Evolutionary conservation across 2,888 invertebrate genomes (phyloP).

Genomic region (Gryllus longicercus): DNA sequence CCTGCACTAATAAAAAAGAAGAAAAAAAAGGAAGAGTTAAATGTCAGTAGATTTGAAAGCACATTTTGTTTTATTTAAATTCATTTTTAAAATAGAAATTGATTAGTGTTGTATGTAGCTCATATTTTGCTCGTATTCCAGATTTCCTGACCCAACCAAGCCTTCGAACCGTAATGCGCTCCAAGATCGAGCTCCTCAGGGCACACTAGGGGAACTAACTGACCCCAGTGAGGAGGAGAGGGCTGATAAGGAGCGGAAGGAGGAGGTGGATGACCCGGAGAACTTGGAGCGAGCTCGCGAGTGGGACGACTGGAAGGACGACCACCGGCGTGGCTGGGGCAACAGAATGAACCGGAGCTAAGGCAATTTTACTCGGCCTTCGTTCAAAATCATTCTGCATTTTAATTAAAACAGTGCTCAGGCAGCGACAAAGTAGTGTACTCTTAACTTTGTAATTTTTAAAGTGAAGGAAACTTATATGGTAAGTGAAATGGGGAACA

Average conservation of each 20-base stretch:
- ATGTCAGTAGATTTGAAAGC: no score
- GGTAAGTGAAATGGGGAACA: no score
- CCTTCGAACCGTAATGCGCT: slow-evolving; percentile 34
- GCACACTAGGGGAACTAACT: slow-evolving; percentile 34
- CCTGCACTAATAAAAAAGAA: no score
- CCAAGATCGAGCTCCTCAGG: slow-evolving; percentile 39
- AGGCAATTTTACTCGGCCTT: background rate
- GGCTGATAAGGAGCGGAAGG: slow-evolving; percentile 58
- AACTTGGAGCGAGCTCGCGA: slow-evolving; percentile 61
- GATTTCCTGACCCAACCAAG: slow-evolving; percentile 39
- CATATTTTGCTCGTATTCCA: slow-evolving; percentile 27
- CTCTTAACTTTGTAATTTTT: no score
- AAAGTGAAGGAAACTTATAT: no score
- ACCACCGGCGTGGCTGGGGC: slow-evolving; percentile 81
- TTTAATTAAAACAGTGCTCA: no score
- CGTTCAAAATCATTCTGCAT: no score
- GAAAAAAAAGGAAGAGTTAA: no score
- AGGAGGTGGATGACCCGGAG: slow-evolving; percentile 71
- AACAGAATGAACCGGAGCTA: slow-evolving; percentile 50
- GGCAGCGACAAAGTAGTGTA: no score
- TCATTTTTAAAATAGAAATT: no score
- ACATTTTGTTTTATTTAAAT: no score
- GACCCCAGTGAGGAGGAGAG: slow-evolving; percentile 53
- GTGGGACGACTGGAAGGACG: slow-evolving; percentile 86
- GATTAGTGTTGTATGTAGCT: background rate